phyloP scores from a whole-genome alignment of 2,113 vertebrate genomes.

The Corythoichthys haematopterus region DNA sequence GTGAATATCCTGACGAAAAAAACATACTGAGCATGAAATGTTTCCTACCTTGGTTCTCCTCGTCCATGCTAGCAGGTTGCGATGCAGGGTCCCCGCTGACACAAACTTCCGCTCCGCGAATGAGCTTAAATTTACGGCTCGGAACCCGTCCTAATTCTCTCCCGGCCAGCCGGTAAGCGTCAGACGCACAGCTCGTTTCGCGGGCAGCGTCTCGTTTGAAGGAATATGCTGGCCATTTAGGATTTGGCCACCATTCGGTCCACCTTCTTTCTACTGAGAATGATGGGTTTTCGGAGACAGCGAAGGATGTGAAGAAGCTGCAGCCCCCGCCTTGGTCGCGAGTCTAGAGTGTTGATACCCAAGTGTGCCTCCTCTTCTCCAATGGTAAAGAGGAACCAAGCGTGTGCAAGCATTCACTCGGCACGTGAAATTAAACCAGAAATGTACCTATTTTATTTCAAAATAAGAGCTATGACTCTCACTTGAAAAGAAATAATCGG shows the following conservation, averaged over 20 bases:
- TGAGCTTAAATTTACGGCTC: slow-evolving; percentile 21
- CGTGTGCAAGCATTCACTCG: not conserved
- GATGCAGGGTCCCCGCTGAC: slow-evolving; percentile 21
- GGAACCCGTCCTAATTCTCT: slow-evolving; percentile 34
- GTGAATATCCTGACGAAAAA: not conserved
- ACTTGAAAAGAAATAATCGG: too few relatives aligned
- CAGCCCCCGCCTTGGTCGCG: slow-evolving; percentile 2
- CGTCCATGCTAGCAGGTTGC: slow-evolving; percentile 60
- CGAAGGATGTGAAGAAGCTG: slow-evolving; percentile 11
- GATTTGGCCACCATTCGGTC: slow-evolving; percentile 13
- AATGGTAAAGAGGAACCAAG: slow-evolving; percentile 35
- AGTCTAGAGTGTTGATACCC: slow-evolving; percentile 28
- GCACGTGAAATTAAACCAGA: rapidly evolving
- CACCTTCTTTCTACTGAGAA: not conserved
- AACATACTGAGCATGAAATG: not conserved
- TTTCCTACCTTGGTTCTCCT: slow-evolving; percentile 70
- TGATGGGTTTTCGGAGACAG: not conserved
- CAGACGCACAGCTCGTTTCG: slow-evolving; percentile 47
- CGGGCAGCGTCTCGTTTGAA: slow-evolving; percentile 33
- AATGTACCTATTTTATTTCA: rapidly evolving
- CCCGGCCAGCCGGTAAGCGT: slow-evolving; percentile 26
- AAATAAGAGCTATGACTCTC: slow-evolving; percentile 26
- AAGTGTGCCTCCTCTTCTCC: slow-evolving; percentile 53
- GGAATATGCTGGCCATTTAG: slow-evolving; percentile 41
- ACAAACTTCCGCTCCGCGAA: slow-evolving; percentile 48